phyloP scores from a whole-genome alignment of 2,888 invertebrate species.

The Bombyx huttoni region DNA sequence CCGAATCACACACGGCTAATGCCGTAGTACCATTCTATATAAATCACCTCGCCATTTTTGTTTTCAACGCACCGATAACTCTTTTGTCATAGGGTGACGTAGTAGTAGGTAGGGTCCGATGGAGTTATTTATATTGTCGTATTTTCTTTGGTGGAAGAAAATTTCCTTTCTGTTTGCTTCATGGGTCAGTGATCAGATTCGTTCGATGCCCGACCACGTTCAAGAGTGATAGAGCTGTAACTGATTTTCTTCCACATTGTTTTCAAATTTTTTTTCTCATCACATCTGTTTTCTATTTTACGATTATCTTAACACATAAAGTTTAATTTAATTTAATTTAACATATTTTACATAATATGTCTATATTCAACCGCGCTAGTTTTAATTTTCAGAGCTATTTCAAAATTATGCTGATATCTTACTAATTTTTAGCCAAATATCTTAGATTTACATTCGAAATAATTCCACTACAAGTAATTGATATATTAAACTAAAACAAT shows the following conservation, averaged over 20 bases:
- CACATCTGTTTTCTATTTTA: background rate
- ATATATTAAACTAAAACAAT: too few species aligned
- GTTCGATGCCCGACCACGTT: constrained; percentile 25
- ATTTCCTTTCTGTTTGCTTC: constrained; percentile 70
- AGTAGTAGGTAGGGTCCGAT: constrained; percentile 62
- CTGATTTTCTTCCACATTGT: background rate
- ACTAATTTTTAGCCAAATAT: too few species aligned
- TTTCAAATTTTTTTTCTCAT: background rate
- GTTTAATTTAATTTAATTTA: too few species aligned
- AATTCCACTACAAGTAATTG: too few species aligned
- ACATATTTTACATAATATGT: too few species aligned
- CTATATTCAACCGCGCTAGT: too few species aligned
- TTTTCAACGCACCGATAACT: constrained; percentile 74
- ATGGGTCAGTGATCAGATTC: constrained; percentile 70
- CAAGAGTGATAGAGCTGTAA: background rate
- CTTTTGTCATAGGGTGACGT: constrained; percentile 73
- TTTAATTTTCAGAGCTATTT: too few species aligned
- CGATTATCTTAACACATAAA: too few species aligned
- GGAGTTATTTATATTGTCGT: constrained; percentile 72
- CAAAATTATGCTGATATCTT: too few species aligned
- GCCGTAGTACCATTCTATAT: constrained; percentile 15
- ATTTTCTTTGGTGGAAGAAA: constrained; percentile 67
- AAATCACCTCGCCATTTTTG: constrained; percentile 71
- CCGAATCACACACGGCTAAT: constrained; percentile 46
- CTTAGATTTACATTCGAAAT: too few species aligned